Evolutionary conservation across 1,140 invertebrate genomes (phyloP).

Genomic region (Camponotus pennsylvanicus): DNA sequence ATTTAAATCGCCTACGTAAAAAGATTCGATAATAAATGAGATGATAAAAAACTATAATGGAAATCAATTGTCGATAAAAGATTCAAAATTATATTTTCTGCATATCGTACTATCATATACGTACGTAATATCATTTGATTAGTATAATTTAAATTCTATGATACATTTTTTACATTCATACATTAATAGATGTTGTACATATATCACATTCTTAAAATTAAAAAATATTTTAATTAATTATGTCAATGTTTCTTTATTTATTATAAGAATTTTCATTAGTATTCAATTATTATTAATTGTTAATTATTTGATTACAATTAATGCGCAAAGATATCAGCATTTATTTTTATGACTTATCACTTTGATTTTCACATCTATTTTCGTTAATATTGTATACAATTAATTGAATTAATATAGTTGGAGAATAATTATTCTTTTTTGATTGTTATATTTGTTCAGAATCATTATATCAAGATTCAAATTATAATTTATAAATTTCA

Average conservation of each 20-base stretch:
- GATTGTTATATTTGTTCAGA: conserved; percentile 19
- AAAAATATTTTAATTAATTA: not conserved
- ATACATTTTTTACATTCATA: not conserved
- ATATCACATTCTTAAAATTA: not conserved
- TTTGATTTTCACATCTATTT: not conserved
- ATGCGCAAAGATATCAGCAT: not conserved
- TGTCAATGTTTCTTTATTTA: not conserved
- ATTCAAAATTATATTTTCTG: not conserved
- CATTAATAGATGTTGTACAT: not conserved
- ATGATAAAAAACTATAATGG: not conserved
- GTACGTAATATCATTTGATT: not conserved
- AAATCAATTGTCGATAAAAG: not conserved
- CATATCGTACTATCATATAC: not conserved
- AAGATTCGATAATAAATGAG: not conserved
- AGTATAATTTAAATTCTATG: not conserved
- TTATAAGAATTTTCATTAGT: not conserved
- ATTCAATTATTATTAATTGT: not conserved
- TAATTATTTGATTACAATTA: not conserved
- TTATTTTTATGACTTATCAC: not conserved
- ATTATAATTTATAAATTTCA: conserved; percentile 31
- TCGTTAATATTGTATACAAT: not conserved
- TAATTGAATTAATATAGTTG: not conserved
- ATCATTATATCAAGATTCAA: not conserved
- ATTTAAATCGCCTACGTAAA: not conserved
- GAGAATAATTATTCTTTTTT: not conserved